Evolutionary conservation across 2,888 invertebrate genomes (phyloP).

Genomic region (Ephialtes manifestator): DNA sequence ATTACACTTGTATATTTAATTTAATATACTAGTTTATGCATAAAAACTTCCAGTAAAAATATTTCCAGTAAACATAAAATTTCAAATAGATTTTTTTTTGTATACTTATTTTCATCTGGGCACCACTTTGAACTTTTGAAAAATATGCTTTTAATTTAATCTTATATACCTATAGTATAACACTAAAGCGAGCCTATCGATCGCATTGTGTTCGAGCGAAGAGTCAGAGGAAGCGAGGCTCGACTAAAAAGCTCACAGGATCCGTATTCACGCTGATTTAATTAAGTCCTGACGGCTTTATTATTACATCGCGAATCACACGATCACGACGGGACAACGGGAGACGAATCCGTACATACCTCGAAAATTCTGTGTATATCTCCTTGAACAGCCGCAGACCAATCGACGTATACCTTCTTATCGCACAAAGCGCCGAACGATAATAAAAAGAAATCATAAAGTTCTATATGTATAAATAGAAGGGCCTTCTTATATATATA

Average conservation of each 20-base stretch:
- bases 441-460: slow-evolving; percentile 50
- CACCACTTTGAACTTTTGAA: too few species aligned
- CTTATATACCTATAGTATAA: too few species aligned
- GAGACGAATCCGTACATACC: not conserved
- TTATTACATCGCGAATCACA: slow-evolving; percentile 53
- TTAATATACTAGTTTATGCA: too few species aligned
- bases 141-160: too few species aligned
- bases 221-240: slow-evolving; percentile 31
- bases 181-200: slow-evolving; percentile 36
- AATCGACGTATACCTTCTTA: not conserved
- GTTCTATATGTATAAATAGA: slow-evolving; percentile 17
- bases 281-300: slow-evolving; percentile 55
- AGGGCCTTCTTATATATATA: not conserved
- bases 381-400: not conserved
- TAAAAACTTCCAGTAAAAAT: too few species aligned
- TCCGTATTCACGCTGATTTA: slow-evolving; percentile 63
- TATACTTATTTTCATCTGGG: too few species aligned
- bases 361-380: not conserved
- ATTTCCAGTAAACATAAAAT: too few species aligned
- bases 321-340: slow-evolving; percentile 45
- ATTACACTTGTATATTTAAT: too few species aligned
- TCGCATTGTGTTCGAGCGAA: slow-evolving; percentile 56
- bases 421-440: slow-evolving; percentile 23
- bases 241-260: slow-evolving; percentile 43
- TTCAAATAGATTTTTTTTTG: too few species aligned